phyloP scores from a whole-genome alignment of 2,888 invertebrate genomes.

The Archips crataeganus region DNA sequence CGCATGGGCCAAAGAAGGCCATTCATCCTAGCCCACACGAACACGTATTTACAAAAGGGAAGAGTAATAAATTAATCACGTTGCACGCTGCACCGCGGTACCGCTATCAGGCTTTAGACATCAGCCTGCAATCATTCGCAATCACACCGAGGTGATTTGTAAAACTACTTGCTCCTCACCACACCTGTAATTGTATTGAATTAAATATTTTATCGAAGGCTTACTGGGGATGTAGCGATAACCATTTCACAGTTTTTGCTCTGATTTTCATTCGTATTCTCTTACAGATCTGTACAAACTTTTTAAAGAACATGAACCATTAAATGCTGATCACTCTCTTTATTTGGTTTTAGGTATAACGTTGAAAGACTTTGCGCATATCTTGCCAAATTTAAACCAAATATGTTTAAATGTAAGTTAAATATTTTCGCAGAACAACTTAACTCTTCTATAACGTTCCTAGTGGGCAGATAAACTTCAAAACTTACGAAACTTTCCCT shows the following conservation, averaged over 20 bases:
- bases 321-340: too few species aligned
- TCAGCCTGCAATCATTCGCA: conserved; percentile 19
- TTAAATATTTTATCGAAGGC: not conserved
- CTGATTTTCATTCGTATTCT: too few species aligned
- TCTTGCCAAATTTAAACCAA: too few species aligned
- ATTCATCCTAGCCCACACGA: not conserved
- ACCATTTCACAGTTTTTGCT: too few species aligned
- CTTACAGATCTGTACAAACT: too few species aligned
- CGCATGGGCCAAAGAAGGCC: not conserved
- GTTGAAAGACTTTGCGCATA: too few species aligned
- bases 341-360: too few species aligned
- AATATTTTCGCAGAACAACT: not conserved
- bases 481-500: conserved; percentile 5
- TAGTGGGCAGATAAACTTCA: not conserved
- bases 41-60: conserved; percentile 16
- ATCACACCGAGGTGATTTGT: conserved; percentile 19
- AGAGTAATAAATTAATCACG: conserved; percentile 21
- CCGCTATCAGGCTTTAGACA: conserved; percentile 6
- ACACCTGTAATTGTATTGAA: not conserved
- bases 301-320: too few species aligned
- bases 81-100: not conserved
- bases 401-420: not conserved
- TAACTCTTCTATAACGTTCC: not conserved
- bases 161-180: not conserved
- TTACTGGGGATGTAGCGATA: not conserved